Evolutionary conservation across 2,888 invertebrate species (phyloP).

Genomic region (Nebria salina): DNA sequence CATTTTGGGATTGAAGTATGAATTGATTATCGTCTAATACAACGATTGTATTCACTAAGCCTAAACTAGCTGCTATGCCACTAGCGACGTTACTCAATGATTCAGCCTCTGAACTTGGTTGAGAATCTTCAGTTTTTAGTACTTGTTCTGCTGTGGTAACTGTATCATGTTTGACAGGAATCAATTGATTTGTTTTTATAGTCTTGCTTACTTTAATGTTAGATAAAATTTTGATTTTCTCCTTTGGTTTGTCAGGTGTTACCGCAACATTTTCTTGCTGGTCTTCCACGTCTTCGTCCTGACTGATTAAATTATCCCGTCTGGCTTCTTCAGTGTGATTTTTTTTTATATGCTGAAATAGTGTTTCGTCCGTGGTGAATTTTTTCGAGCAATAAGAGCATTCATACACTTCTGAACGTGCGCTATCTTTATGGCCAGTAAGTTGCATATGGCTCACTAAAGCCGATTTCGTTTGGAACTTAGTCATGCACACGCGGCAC

Average conservation of each 20-base stretch:
- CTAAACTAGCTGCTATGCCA: slow-evolving; percentile 68
- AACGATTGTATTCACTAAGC: slow-evolving; percentile 66
- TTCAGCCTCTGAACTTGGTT: slow-evolving; percentile 65
- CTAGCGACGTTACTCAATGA: slow-evolving; percentile 67
- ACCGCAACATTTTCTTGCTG: slow-evolving; percentile 56
- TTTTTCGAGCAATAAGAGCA: slow-evolving; percentile 81
- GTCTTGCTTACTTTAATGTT: slow-evolving; percentile 47
- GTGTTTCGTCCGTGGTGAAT: slow-evolving; percentile 74
- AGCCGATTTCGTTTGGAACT: slow-evolving; percentile 63
- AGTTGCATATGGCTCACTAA: slow-evolving; percentile 67
- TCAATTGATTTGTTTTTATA: slow-evolving; percentile 49
- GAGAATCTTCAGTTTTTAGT: slow-evolving; percentile 48
- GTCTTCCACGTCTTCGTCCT: slow-evolving; percentile 65
- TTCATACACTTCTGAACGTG: slow-evolving; percentile 58
- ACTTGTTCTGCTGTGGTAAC: slow-evolving; percentile 44
- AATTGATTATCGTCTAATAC: slow-evolving; percentile 71
- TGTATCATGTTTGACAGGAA: slow-evolving; percentile 38
- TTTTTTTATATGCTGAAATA: slow-evolving; percentile 77
- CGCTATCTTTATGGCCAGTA: slow-evolving; percentile 64
- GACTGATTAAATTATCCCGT: slow-evolving; percentile 71
- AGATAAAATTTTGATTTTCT: slow-evolving; percentile 65
- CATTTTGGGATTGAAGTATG: slow-evolving; percentile 61
- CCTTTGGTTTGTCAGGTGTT: slow-evolving; percentile 55
- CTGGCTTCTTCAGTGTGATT: slow-evolving; percentile 73
- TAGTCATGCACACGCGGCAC: slow-evolving; percentile 68